A percentile compares a stretch with the other conserved stretches of the same genome.
phyloP scores from a whole-genome alignment of 1,140 invertebrate genomes.

The Leptoteleia sp. region DNA sequence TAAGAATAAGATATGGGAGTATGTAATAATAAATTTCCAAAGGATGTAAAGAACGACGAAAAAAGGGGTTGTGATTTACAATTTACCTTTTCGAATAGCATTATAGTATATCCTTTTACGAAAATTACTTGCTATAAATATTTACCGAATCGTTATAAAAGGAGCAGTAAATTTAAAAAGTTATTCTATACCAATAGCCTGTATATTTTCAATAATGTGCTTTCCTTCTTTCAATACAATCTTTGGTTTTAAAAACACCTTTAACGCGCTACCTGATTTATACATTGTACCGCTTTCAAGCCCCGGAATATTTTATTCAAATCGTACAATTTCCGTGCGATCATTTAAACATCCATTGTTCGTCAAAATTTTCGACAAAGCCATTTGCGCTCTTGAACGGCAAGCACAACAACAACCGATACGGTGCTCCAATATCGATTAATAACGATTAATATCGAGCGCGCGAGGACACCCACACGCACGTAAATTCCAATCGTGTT shows the following conservation, averaged over 20 bases:
- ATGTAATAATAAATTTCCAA: conserved; percentile 5
- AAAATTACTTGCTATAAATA: conserved; percentile 42
- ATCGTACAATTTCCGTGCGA: background rate
- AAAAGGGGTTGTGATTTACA: conserved; percentile 18
- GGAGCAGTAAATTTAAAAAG: conserved; percentile 17
- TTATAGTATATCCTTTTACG: conserved; percentile 18
- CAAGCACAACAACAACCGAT: too few relatives aligned
- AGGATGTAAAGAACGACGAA: background rate
- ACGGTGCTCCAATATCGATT: too few relatives aligned
- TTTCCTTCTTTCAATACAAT: conserved; percentile 6
- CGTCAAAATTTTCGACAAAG: too few relatives aligned
- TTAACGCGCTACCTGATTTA: conserved; percentile 6
- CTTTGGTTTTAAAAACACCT: conserved; percentile 13
- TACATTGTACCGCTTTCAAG: background rate
- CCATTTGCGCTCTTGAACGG: too few relatives aligned
- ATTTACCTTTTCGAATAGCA: conserved; percentile 25
- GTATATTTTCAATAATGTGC: conserved; percentile 15
- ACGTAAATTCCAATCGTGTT: conserved; percentile 10
- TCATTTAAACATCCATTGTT: conserved; percentile 1
- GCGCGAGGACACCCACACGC: too few relatives aligned
- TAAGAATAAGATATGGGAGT: conserved; percentile 9
- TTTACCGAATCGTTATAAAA: conserved; percentile 24
- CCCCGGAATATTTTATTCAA: background rate
- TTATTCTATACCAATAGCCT: conserved; percentile 1
- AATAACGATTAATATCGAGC: too few relatives aligned